Evolutionary conservation across 92 coral and sea anemone species (phyloP).

Genomic region (Micromussa lordhowensis): DNA sequence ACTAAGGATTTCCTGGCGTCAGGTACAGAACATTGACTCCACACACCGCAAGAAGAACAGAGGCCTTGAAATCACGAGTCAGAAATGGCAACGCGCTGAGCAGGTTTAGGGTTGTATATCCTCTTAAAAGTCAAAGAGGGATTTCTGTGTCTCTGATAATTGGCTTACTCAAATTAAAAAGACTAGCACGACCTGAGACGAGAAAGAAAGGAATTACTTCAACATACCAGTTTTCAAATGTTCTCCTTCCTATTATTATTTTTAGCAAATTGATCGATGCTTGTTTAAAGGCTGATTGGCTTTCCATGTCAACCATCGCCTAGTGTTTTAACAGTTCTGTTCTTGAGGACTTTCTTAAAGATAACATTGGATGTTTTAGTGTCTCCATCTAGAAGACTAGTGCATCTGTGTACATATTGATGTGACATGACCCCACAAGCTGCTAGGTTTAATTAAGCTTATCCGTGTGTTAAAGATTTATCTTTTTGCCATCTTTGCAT

Average conservation of each 20-base stretch:
- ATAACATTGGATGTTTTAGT: neutral
- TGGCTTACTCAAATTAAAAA: neutral
- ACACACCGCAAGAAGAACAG: neutral
- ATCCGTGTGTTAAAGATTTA: too few species aligned
- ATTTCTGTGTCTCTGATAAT: neutral
- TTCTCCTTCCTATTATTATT: neutral
- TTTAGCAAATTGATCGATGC: neutral
- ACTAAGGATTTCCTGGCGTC: neutral
- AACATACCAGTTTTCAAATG: neutral
- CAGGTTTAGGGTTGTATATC: neutral
- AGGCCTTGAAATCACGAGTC: neutral
- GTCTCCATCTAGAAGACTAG: neutral
- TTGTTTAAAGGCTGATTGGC: neutral
- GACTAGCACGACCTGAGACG: neutral
- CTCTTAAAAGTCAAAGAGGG: conserved; percentile 1
- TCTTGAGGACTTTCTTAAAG: neutral
- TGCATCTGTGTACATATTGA: neutral
- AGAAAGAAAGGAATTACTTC: neutral
- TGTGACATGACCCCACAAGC: neutral
- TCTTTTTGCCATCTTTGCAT: too few species aligned
- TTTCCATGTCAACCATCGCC: neutral
- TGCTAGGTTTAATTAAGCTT: too few species aligned
- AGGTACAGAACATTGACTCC: neutral
- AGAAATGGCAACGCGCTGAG: conserved; percentile 4
- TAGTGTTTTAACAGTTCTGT: neutral